Percentiles rank a stretch among this genome's conserved stretches.
These are phyloP conservation scores for Apistogramma diplotaenia DNA, from an alignment of 2,113 vertebrate genomes.

Conservation along the genomic window DNA sequence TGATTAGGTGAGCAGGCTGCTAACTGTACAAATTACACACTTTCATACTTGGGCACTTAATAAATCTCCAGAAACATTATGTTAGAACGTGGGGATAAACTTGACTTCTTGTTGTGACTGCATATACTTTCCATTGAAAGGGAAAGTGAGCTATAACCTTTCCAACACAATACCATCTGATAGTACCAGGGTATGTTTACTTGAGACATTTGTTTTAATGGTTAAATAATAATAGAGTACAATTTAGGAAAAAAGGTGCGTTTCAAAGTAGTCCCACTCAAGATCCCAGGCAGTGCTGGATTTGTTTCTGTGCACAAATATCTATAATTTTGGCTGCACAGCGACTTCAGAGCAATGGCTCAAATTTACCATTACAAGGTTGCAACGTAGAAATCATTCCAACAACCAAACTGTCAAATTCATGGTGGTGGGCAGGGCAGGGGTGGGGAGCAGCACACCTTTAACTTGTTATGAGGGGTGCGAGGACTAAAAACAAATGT, in stretches of 20 bases:
- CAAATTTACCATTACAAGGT: neutral
- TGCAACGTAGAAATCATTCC: neutral
- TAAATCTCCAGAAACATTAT: neutral
- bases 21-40: neutral
- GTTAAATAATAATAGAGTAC: neutral
- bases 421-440: too few relatives aligned
- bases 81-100: neutral
- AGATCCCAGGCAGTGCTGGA: neutral
- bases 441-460: too few relatives aligned
- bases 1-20: neutral
- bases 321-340: neutral
- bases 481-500: neutral
- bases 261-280: neutral
- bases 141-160: neutral
- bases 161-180: neutral
- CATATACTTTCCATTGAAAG: neutral
- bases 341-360: neutral
- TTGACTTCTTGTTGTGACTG: neutral
- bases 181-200: neutral
- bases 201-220: neutral
- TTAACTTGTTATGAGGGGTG: too few relatives aligned
- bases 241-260: fast-evolving
- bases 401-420: neutral
- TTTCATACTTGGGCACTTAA: neutral
- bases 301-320: neutral